Base-by-base conservation (phyloP, 2,113 vertebrate genomes). In the Chamaea fasciata region DNA sequence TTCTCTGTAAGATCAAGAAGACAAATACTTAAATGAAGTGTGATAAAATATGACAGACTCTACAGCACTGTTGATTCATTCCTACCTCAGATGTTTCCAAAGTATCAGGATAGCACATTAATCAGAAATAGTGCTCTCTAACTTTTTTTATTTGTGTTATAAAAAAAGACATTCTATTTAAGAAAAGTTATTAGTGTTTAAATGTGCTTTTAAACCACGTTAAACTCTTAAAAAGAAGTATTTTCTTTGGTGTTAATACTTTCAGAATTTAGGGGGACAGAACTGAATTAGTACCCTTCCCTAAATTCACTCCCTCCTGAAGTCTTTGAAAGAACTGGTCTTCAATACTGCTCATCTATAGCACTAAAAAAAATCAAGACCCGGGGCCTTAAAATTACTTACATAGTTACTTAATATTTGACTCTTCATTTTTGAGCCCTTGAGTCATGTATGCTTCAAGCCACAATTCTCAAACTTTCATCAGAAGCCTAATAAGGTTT, bases 51-150 rank as follows among this genome's bases (percentile, higher is more conserved):
- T 39, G 56, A 79, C 71, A 81, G 56, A 88, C 47, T 89, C 50
- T 88, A 79, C 39, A 87, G 42, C 42, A 74, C 42, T 74, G 37
- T 95, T 92, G 90, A 91, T 95, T 95, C 75, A 87, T 93, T 95
- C 62, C 52, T 84, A 80, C 55, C 69, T 87, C 74, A 77, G 57
- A 89, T 68, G n/a, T 89, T 94, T 96, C 78, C 60, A 47, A 95
- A 92, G 74, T 46, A 81, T 46, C 52, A 87, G 57, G 64, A 92
- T 24, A 94, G 83, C 4, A 4, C 11, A 10, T 95, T 95, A 92
- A 92, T 93, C 81, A 92, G 44, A 75, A 68, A 49, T 11, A 70
- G 39, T 37, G 57, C 87, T 85, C 52, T 74, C 71, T 79, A 93
- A 92, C 79, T 37, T 78, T 74, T 75, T 73, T 73, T 41, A 91